phyloP scores from a whole-genome alignment of 2,797 vertebrate genomes.

The Molossus molossus region DNA sequence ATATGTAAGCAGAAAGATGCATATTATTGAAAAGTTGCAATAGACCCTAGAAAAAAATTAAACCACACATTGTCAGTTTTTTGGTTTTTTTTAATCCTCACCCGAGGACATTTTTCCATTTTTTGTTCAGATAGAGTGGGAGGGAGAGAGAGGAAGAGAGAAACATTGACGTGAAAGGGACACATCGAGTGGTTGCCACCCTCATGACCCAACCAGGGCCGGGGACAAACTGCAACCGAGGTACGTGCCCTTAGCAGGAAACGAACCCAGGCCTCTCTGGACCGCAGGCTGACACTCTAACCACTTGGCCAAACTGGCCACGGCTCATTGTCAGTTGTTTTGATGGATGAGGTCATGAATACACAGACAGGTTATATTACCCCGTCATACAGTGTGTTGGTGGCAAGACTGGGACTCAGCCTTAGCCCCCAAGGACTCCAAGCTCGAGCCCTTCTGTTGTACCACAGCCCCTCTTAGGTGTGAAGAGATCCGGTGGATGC shows the following conservation, averaged over 20 bases:
- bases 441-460: neutral
- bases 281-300: too few relatives aligned
- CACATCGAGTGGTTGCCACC: too few relatives aligned
- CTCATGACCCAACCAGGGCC: too few relatives aligned
- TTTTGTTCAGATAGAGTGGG: too few relatives aligned
- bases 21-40: neutral
- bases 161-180: too few relatives aligned
- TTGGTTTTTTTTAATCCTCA: too few relatives aligned
- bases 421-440: neutral
- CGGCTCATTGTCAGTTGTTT: neutral
- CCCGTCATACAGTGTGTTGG: neutral
- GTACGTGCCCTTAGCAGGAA: too few relatives aligned
- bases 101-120: too few relatives aligned
- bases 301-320: too few relatives aligned
- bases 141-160: too few relatives aligned
- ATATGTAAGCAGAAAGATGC: neutral
- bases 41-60: constrained; percentile 3
- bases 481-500: neutral
- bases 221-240: too few relatives aligned
- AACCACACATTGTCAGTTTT: neutral
- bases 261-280: too few relatives aligned
- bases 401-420: neutral
- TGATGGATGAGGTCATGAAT: neutral
- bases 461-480: neutral
- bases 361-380: neutral